These are phyloP conservation scores for Trachops cirrhosus DNA, from an alignment of 2,797 vertebrate species.

Conservation along the genomic window DNA sequence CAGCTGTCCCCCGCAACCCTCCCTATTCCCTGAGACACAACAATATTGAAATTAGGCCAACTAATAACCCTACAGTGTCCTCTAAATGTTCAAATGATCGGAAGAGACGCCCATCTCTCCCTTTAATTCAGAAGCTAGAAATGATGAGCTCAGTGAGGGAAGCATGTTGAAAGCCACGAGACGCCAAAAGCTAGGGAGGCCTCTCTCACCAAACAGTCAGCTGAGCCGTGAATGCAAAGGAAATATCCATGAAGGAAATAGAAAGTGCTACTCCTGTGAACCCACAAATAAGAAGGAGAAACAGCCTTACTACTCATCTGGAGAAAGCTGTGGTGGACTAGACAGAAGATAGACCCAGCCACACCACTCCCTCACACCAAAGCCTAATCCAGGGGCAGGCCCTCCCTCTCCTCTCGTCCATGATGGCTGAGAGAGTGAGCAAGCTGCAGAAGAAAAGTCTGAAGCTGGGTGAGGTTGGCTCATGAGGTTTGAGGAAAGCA, in stretches of 20 bases:
- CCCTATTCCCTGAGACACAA: neutral
- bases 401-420: neutral
- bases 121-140: neutral
- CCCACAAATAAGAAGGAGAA: neutral
- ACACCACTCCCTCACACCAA: neutral
- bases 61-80: neutral
- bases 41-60: neutral
- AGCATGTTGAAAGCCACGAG: neutral
- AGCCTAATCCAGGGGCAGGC: neutral
- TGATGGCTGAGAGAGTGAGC: neutral
- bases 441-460: neutral
- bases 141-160: neutral
- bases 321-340: neutral
- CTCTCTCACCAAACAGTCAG: neutral
- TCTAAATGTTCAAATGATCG: neutral
- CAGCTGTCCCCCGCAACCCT: neutral
- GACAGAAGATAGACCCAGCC: neutral
- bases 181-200: neutral
- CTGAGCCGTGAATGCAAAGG: neutral
- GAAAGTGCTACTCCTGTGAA: neutral
- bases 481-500: neutral
- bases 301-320: neutral
- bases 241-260: neutral
- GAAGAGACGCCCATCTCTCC: neutral
- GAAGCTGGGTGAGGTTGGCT: neutral